Percentiles rank a stretch among this genome's conserved stretches.
phyloP scores from a whole-genome alignment of 2,888 invertebrate genomes.

The Sabatieria punctata region DNA sequence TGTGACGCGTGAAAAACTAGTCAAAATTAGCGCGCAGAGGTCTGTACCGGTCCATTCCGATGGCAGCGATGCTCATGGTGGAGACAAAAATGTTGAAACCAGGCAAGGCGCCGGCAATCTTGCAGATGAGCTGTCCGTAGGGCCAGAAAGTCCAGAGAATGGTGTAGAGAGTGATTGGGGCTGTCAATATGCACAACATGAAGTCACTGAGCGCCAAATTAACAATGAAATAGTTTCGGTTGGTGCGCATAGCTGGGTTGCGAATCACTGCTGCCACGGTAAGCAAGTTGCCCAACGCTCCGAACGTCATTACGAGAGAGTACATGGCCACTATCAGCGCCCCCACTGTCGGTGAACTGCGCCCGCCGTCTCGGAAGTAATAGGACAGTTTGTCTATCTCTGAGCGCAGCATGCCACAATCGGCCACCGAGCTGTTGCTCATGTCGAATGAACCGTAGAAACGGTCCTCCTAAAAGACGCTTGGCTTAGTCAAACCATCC shows the following conservation, averaged over 20 bases:
- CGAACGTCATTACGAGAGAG: slow-evolving; percentile 64
- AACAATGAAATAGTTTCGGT: slow-evolving; percentile 43
- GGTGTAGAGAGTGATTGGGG: slow-evolving; percentile 72
- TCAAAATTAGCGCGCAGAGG: too few relatives aligned
- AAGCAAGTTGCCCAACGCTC: slow-evolving; percentile 64
- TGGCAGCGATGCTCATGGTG: slow-evolving; percentile 79
- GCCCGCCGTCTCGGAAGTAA: too few relatives aligned
- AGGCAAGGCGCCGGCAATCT: slow-evolving; percentile 65
- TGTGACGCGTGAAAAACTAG: too few relatives aligned
- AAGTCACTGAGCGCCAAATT: slow-evolving; percentile 45
- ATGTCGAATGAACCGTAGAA: too few relatives aligned
- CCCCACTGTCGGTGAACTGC: too few relatives aligned
- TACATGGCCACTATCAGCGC: too few relatives aligned
- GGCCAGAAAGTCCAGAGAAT: slow-evolving; percentile 70
- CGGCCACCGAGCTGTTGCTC: too few relatives aligned
- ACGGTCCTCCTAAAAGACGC: too few relatives aligned
- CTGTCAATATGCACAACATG: slow-evolving; percentile 67
- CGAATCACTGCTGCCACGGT: slow-evolving; percentile 60
- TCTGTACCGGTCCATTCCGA: slow-evolving; percentile 38
- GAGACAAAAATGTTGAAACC: slow-evolving; percentile 73
- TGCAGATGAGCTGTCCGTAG: slow-evolving; percentile 62
- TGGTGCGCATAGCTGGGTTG: slow-evolving; percentile 73
- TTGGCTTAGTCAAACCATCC: too few relatives aligned
- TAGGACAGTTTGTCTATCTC: too few relatives aligned
- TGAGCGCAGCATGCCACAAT: too few relatives aligned